phyloP scores from a whole-genome alignment of 2,888 invertebrate genomes.

The Dolichomitus sp. region DNA sequence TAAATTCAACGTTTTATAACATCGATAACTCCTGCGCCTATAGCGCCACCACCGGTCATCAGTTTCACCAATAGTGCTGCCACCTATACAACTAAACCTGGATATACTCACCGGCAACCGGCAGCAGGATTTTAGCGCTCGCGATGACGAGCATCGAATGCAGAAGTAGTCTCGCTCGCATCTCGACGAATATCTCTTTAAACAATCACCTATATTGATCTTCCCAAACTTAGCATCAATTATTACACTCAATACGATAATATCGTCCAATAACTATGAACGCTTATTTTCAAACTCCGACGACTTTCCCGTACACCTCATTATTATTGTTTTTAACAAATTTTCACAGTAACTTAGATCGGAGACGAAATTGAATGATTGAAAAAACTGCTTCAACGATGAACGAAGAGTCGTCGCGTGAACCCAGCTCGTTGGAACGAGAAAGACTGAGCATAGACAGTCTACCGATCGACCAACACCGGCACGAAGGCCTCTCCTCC shows the following conservation, averaged over 20 bases:
- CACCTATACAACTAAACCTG: background rate
- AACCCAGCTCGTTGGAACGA: constrained; percentile 79
- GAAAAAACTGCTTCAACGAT: background rate
- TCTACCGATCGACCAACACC: constrained; percentile 59
- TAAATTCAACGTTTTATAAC: too few relatives aligned
- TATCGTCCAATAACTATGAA: background rate
- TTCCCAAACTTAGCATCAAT: constrained; percentile 19
- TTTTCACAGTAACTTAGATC: background rate
- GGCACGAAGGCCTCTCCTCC: constrained; percentile 65
- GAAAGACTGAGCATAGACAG: constrained; percentile 81
- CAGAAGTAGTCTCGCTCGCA: constrained; percentile 63
- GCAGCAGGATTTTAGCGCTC: constrained; percentile 76
- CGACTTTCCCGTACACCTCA: background rate
- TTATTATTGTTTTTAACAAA: background rate
- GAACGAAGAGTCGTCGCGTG: constrained; percentile 66
- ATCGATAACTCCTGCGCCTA: too few relatives aligned
- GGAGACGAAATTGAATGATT: background rate
- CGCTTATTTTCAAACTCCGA: background rate
- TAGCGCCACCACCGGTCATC: background rate
- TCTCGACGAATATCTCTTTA: constrained; percentile 51
- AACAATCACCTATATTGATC: constrained; percentile 16
- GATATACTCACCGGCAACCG: constrained; percentile 76
- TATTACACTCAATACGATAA: background rate
- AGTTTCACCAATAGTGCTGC: background rate
- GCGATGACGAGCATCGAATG: constrained; percentile 77